Base-by-base conservation (phyloP, 2,113 vertebrate species). In the Hemiscyllium ocellatum region DNA sequence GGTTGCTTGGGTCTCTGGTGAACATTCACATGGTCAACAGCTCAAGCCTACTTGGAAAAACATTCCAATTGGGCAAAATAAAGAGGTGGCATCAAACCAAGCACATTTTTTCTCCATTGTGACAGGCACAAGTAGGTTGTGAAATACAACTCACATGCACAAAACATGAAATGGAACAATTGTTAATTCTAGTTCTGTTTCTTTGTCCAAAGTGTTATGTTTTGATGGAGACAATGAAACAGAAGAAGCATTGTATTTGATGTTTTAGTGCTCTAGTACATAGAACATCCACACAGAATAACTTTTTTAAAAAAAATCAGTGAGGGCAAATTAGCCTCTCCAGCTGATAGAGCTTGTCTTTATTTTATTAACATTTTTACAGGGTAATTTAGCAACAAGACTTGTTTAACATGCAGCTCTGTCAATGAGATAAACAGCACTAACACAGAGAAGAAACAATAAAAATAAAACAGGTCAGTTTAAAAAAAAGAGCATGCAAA, bases 371-470 rank as follows among this genome's bases (percentile, higher is more conserved):
- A 52, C 85, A 87, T 52, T 87, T 87, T 26, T 87, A 87, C 85
- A 87, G 85, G 85, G 10, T 52, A 26, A 87, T 87, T 87, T 87
- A 87, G 85, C 50, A 52, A 87, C 85, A 87, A 52, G 50, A 87
- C 42, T 87, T 24, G 50, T 87, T 52, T 50, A 47, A 87, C 85
- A 87, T 52, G 47, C 85, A 52, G 85, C 52, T 47, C 50, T 87
- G 85, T 78, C 85, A 87, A 50, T 24, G 50, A 87, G 50, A 87
- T 87, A 52, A 87, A 52, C 26, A 52, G 50, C 85, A 87, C 42
- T 12, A 87, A 87, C 76, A n/a, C 20, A 56, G 85, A 50, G 22
- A 87, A 87, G 20, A 37, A 86, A 86, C 42, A 87, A 87, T 50
- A 52, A 87, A 8, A 52, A 52, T 87, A 47, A 87, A 87, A 87